These are phyloP conservation scores for Phrynosoma platyrhinos DNA, from an alignment of 2,113 vertebrate species.

Conservation along the genomic window DNA sequence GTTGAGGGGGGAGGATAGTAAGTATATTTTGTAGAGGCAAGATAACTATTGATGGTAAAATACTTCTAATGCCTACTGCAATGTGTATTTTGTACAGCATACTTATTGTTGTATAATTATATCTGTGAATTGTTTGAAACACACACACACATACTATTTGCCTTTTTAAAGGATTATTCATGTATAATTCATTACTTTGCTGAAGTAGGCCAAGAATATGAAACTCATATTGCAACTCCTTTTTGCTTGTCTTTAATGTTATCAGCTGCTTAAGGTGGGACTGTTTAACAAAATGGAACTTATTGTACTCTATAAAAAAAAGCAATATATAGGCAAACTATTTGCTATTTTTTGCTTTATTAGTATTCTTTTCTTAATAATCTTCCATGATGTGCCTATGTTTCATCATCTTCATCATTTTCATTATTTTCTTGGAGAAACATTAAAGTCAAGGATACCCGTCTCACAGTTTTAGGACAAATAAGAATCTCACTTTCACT, in stretches of 20 bases:
- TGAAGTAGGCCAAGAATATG: neutral
- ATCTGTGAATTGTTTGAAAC: too few species aligned
- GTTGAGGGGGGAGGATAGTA: constrained; percentile 18
- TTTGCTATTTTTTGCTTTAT: too few species aligned
- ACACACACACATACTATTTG: neutral
- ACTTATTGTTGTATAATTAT: neutral
- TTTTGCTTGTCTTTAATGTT: neutral
- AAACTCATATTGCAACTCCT: neutral
- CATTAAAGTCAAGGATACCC: too few species aligned
- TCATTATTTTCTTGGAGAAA: too few species aligned
- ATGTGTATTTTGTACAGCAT: neutral
- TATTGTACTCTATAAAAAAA: neutral
- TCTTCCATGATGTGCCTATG: too few species aligned
- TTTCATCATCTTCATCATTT: too few species aligned
- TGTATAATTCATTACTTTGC: neutral
- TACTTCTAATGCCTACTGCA: neutral
- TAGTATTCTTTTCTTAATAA: too few species aligned
- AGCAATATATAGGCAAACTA: too few species aligned
- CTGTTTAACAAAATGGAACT: neutral
- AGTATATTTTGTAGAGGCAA: neutral
- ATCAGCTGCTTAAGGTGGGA: neutral
- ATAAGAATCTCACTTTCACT: neutral
- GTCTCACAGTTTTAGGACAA: neutral
- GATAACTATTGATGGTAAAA: neutral
- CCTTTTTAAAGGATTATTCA: neutral